Conservation (phyloP, 2,888 invertebrate genomes). For the Dorcus parallelipipedus region DNA sequence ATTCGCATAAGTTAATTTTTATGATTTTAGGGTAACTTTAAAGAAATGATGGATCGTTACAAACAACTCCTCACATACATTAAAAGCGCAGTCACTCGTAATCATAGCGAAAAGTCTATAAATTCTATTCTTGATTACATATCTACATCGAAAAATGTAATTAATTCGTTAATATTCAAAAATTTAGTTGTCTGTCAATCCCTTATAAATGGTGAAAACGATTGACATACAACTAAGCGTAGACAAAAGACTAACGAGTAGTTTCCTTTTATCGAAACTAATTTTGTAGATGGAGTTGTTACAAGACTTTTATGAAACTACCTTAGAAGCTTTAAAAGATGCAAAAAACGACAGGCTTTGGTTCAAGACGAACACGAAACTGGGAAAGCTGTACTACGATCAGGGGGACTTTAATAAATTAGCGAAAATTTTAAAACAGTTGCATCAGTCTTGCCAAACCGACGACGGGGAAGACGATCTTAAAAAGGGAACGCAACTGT, state of each 20-base stretch:
- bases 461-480: conserved; percentile 97
- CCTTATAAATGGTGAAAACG: background rate
- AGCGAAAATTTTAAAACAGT: conserved; percentile 93
- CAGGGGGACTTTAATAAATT: conserved; percentile 90
- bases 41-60: conserved; percentile 69
- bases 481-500: conserved; percentile 94
- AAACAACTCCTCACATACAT: conserved; percentile 96
- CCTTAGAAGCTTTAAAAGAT: conserved; percentile 89
- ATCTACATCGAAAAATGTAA: conserved; percentile 97
- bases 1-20: background rate
- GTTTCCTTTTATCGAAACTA: background rate
- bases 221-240: background rate
- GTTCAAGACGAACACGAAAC: conserved; percentile 99
- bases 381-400: conserved; percentile 98
- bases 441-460: conserved; percentile 96
- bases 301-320: conserved; percentile 98
- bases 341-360: conserved; percentile 98
- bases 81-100: conserved; percentile 97
- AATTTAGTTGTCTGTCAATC: background rate
- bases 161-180: conserved; percentile 35
- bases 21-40: conserved; percentile 70
- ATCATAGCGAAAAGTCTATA: conserved; percentile 99
- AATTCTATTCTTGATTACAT: conserved; percentile 99
- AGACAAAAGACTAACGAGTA: background rate
- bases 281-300: conserved; percentile 84